Percentiles rank a stretch among this genome's conserved stretches.
phyloP scores from a whole-genome alignment of 1,140 invertebrate species.

The Eriosoma lanigerum region DNA sequence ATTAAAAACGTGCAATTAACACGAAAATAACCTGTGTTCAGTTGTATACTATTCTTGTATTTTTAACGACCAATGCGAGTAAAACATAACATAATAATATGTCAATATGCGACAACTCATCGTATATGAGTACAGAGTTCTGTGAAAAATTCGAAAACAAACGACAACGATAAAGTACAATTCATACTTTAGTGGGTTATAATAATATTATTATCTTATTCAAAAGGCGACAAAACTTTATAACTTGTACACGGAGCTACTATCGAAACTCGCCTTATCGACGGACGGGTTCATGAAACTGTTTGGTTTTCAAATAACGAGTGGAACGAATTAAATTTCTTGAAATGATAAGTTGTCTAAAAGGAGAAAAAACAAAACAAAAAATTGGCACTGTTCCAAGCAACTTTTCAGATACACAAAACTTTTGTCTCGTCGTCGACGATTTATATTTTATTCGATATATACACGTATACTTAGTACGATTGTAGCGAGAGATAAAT shows the following conservation, averaged over 20 bases:
- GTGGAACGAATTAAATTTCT: slow-evolving; percentile 6
- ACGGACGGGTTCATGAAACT: not conserved
- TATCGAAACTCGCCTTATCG: not conserved
- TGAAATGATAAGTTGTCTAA: not conserved
- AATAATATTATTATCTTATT: not conserved
- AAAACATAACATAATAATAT: too few species aligned
- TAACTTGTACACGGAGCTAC: not conserved
- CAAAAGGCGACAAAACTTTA: not conserved
- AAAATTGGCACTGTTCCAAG: not conserved
- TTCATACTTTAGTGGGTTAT: not conserved
- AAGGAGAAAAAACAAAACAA: not conserved
- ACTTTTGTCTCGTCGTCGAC: not conserved
- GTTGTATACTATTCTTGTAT: too few species aligned
- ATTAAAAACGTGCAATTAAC: too few species aligned
- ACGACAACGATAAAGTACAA: not conserved
- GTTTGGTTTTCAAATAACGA: not conserved
- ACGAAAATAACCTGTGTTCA: too few species aligned
- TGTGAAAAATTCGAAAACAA: too few species aligned
- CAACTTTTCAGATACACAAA: not conserved
- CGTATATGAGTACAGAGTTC: too few species aligned
- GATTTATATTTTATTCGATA: too few species aligned
- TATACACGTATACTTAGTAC: too few species aligned
- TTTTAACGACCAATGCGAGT: too few species aligned
- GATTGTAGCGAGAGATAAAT: not conserved
- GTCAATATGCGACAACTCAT: too few species aligned